Evolutionary conservation across 2,888 invertebrate species (phyloP), one percentile per base, ranked within the genome.

Genomic region (Plagodis dolabraria): DNA sequence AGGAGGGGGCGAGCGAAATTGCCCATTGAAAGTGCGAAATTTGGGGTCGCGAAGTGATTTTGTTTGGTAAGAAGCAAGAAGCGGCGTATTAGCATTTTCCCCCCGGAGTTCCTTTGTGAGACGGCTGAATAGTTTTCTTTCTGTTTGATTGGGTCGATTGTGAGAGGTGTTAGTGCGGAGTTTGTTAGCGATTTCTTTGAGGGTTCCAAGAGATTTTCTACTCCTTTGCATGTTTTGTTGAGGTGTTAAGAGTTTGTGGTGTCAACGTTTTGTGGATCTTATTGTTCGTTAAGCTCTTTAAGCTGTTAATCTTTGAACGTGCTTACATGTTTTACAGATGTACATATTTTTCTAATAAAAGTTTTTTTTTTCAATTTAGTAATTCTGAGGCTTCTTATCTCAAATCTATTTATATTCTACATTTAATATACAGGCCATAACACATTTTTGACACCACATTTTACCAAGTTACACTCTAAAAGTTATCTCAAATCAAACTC

Each of bases 21-120:
- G 85, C 89, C 91, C 93, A 93, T 93, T 93, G 84, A 86, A 87
- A 88, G 90, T 89, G 90, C 88, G 89, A 90, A 89, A 85, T 90
- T 90, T 86, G 89, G 90, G 89, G 88, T 86, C 86, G 87, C 87
- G 87, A 85, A 87, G 89, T 89, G 91, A 90, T 90, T 91, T 89
- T 85, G 88, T 89, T 90, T 87, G 86, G 84, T 83, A 81, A 86
- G 86, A 85, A 87, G 86, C 86, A 84, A 85, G 86, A 82, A 85
- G 85, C 82, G 83, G 74, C 75, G 76, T 84, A 90, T 91, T 91
- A 90, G 87, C 91, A 89, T 89, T 88, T 83, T 85, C 87, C 87
- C 86, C 85, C 77, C 69, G 81, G 83, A 82, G 82, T 82, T 82
- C 81, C 86, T 86, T 83, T 79, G 78, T 82, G 80, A 54, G 60